These are phyloP conservation scores for Bradypus variegatus DNA, from an alignment of 2,797 vertebrate genomes.

Conservation along the genomic window DNA sequence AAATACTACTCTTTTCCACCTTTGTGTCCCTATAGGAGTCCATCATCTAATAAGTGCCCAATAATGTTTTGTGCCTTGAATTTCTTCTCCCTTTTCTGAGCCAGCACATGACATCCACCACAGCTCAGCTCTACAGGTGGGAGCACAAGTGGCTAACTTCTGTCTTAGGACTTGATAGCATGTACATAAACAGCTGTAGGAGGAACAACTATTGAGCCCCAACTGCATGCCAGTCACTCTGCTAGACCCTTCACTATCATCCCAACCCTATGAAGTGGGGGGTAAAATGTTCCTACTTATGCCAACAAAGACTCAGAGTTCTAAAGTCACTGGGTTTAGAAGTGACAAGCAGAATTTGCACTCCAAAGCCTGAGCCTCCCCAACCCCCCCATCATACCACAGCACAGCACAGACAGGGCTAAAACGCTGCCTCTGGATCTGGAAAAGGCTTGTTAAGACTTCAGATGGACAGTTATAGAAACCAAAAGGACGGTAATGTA, in stretches of 20 bases:
- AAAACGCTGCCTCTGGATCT: background rate
- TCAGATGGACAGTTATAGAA: background rate
- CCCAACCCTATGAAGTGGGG: background rate
- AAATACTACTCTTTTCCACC: background rate
- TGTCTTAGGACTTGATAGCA: background rate
- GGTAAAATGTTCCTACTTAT: background rate
- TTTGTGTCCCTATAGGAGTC: background rate
- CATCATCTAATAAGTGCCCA: background rate
- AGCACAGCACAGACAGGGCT: background rate
- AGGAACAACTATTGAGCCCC: background rate
- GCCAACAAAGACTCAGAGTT: background rate
- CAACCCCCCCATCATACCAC: background rate
- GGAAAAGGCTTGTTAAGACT: background rate
- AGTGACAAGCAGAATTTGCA: background rate
- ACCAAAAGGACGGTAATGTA: background rate
- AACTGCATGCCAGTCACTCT: background rate
- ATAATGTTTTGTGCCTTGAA: background rate
- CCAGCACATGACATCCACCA: conserved; percentile 21
- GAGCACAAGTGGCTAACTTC: background rate
- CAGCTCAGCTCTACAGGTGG: background rate
- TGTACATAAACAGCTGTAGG: rapidly evolving
- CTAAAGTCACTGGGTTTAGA: background rate
- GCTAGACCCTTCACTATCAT: background rate
- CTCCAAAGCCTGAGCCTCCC: background rate
- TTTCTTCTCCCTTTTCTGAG: background rate